phyloP scores from a whole-genome alignment of 2,113 vertebrate species.

The Cyanistes caeruleus region DNA sequence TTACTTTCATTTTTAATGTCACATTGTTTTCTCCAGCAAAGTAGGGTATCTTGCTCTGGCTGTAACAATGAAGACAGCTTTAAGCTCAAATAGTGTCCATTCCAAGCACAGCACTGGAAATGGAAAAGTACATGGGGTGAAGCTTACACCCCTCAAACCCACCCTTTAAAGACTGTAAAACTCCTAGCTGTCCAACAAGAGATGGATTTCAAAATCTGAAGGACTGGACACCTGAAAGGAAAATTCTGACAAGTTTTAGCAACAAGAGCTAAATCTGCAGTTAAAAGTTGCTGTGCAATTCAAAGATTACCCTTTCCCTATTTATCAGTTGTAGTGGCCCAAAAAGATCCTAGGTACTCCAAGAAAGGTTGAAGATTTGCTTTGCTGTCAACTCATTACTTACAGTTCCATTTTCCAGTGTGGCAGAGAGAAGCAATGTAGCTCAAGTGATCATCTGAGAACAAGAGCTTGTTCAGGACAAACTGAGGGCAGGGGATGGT shows the following conservation, averaged over 20 bases:
- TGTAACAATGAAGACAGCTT: not conserved
- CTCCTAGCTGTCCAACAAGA: not conserved
- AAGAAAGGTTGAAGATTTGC: not conserved
- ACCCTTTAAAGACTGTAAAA: not conserved
- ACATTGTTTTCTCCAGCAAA: not conserved
- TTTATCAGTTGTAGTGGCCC: not conserved
- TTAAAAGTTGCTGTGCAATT: not conserved
- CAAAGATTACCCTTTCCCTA: not conserved
- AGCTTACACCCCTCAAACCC: not conserved
- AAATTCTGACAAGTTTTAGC: not conserved
- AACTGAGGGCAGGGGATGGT: not conserved
- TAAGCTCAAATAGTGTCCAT: not conserved
- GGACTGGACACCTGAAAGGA: not conserved
- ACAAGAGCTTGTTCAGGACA: constrained; percentile 12
- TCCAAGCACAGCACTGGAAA: not conserved
- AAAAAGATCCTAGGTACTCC: not conserved
- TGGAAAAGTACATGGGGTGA: not conserved
- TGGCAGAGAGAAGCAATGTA: not conserved
- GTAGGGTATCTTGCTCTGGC: not conserved
- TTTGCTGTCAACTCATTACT: constrained; percentile 16
- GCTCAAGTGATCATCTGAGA: constrained; percentile 11
- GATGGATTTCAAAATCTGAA: not conserved
- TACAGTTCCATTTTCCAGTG: not conserved
- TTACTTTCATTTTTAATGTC: not conserved
- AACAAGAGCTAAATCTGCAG: not conserved